Conservation (phyloP, 2,888 invertebrate species). For the Malthinus flaveolus region DNA sequence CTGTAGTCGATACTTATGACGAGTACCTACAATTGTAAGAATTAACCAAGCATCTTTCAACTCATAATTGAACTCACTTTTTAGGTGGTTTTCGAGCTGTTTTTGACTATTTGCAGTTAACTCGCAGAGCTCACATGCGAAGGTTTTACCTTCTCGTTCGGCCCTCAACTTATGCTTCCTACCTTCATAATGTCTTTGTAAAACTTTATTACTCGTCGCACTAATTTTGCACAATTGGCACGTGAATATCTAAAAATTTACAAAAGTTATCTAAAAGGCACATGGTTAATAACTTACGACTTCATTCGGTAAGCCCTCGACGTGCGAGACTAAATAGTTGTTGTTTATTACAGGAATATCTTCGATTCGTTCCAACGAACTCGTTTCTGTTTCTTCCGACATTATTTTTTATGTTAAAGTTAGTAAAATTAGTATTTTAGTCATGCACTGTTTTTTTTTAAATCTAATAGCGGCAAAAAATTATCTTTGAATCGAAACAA, state of each 20-base stretch:
- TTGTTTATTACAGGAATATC: neutral
- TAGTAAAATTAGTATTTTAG: neutral
- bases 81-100: constrained; percentile 51
- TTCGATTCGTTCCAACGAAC: neutral
- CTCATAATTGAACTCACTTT: constrained; percentile 43
- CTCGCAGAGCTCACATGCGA: constrained; percentile 50
- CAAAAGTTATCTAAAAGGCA: neutral
- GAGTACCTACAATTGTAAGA: constrained; percentile 11
- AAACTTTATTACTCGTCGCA: constrained; percentile 50
- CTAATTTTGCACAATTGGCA: constrained; percentile 51
- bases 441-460: too few species aligned
- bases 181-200: constrained; percentile 50
- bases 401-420: neutral
- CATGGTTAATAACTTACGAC: neutral
- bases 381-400: neutral
- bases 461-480: too few species aligned
- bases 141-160: constrained; percentile 49
- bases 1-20: constrained; percentile 19
- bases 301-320: neutral
- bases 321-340: neutral
- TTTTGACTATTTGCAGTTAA: constrained; percentile 51
- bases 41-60: neutral
- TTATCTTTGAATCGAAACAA: too few species aligned
- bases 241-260: constrained; percentile 37
- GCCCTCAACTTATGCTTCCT: constrained; percentile 49